Percentiles rank a stretch among this genome's conserved stretches.
phyloP scores from a whole-genome alignment of 2,797 vertebrate genomes.

The Acanthurus tractus region DNA sequence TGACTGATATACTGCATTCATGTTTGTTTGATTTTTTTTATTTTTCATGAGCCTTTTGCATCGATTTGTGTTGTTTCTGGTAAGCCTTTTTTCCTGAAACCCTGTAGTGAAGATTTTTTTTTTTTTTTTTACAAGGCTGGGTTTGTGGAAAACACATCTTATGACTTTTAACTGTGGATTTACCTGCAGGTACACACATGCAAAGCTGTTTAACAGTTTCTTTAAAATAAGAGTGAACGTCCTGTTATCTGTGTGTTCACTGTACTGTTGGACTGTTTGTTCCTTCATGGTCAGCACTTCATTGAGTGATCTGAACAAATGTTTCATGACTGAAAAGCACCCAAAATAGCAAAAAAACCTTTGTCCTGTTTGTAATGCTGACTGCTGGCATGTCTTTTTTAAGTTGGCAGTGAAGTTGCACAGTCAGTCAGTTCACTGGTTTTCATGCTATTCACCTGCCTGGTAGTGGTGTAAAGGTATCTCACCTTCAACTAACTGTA shows the following conservation, averaged over 20 bases:
- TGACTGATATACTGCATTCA: too few species aligned
- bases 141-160: not conserved
- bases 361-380: not conserved
- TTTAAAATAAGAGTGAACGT: not conserved
- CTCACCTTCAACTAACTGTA: not conserved
- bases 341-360: not conserved
- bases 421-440: not conserved
- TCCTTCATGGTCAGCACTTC: not conserved
- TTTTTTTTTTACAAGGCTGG: not conserved
- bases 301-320: constrained; percentile 5
- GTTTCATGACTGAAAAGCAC: not conserved
- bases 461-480: not conserved
- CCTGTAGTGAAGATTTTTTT: not conserved
- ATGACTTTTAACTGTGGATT: not conserved
- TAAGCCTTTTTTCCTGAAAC: not conserved
- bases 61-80: too few species aligned
- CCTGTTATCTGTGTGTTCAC: not conserved
- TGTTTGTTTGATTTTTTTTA: too few species aligned
- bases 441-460: not conserved
- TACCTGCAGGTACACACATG: not conserved
- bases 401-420: not conserved
- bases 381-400: not conserved
- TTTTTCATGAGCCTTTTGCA: not conserved
- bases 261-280: constrained; percentile 8
- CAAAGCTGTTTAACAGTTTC: not conserved